A percentile compares a stretch with the other conserved stretches of the same genome.
Evolutionary conservation across 2,888 invertebrate genomes (phyloP).

Genomic region (Malacosoma neustria): DNA sequence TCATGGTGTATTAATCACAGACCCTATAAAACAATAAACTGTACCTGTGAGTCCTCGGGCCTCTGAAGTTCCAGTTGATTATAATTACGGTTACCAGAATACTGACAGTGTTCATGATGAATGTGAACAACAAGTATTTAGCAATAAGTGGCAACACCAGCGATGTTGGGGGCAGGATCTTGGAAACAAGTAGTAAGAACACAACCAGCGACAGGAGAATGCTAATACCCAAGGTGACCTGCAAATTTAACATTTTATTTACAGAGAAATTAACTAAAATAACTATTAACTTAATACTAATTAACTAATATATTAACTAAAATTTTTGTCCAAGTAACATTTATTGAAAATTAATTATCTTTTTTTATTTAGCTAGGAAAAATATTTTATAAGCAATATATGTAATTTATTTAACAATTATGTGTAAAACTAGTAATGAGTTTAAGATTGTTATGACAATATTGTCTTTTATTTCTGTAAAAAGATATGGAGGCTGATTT

Average conservation of each 20-base stretch:
- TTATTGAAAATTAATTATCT: not conserved
- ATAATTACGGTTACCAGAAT: slow-evolving; percentile 99
- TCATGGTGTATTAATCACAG: no score
- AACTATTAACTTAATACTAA: no score
- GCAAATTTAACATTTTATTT: no score
- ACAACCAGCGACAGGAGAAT: slow-evolving; percentile 99
- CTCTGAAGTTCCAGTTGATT: slow-evolving; percentile 99
- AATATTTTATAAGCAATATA: not conserved
- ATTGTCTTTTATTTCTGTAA: no score
- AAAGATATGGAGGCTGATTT: no score
- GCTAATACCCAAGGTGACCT: slow-evolving; percentile 96
- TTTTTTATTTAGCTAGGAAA: not conserved
- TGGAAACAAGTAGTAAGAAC: slow-evolving; percentile 97
- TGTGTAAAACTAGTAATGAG: no score
- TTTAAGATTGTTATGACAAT: no score
- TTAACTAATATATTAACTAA: no score
- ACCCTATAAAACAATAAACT: no score
- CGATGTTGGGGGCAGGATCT: slow-evolving; percentile 99
- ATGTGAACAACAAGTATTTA: slow-evolving; percentile 98
- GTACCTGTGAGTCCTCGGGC: slow-evolving; percentile 94
- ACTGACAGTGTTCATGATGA: slow-evolving; percentile 99
- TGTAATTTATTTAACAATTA: no score
- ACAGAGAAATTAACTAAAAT: no score
- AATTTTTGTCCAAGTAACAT: no score
- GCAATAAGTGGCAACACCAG: slow-evolving; percentile 98